Evolutionary conservation across 2,797 vertebrate species (phyloP).

Genomic region (Champsocephalus gunnari): DNA sequence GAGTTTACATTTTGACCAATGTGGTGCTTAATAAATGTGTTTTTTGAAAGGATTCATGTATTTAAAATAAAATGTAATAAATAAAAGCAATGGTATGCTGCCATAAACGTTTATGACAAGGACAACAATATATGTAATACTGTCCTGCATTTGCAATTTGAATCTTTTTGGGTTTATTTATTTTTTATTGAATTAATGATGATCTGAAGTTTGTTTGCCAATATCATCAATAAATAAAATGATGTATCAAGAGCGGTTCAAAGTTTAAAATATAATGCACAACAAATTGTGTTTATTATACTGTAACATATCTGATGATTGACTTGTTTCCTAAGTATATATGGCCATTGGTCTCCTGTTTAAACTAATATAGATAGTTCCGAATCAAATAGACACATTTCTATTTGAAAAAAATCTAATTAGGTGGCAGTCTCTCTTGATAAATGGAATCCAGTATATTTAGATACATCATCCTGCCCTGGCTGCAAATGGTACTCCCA

Average conservation of each 20-base stretch:
- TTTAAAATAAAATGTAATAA: neutral
- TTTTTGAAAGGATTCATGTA: neutral
- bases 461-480: conserved; percentile 58
- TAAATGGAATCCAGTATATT: conserved; percentile 54
- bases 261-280: neutral
- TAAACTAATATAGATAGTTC: conserved; percentile 17
- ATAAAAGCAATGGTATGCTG: neutral
- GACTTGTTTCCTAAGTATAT: conserved; percentile 2
- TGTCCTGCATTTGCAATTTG: neutral
- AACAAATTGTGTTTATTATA: neutral
- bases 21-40: too few relatives aligned
- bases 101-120: neutral
- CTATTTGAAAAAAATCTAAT: conserved; percentile 43
- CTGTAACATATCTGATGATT: neutral
- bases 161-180: too few relatives aligned
- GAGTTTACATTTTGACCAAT: neutral
- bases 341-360: neutral
- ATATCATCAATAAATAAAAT: neutral
- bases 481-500: conserved; percentile 72
- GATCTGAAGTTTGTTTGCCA: neutral
- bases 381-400: conserved; percentile 49
- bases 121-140: neutral
- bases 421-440: conserved; percentile 42
- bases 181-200: neutral
- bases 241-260: neutral